Percentiles rank a stretch among this genome's conserved stretches.
Conservation (phyloP, 2,888 invertebrate genomes). For the Toxonevra muliebris region DNA sequence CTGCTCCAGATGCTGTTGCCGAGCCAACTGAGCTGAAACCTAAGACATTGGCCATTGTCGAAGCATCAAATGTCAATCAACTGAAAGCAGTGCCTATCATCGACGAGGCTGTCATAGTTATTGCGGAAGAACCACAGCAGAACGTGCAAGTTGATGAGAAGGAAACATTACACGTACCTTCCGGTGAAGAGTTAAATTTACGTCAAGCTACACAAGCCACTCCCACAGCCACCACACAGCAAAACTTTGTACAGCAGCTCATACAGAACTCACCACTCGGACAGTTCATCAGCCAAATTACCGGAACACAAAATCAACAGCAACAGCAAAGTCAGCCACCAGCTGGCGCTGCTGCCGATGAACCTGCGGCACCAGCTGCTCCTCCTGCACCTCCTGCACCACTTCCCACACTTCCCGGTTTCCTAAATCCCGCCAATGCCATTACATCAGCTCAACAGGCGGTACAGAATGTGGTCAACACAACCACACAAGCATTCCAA, state of each 20-base stretch:
- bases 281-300: slow-evolving; percentile 55
- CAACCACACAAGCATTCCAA: slow-evolving; percentile 56
- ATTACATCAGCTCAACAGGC: slow-evolving; percentile 51
- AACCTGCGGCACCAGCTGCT: slow-evolving; percentile 23
- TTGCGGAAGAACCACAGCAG: neutral
- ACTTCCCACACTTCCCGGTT: slow-evolving; percentile 51
- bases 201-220: slow-evolving; percentile 58
- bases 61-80: neutral
- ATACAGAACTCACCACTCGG: slow-evolving; percentile 59
- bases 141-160: slow-evolving; percentile 23
- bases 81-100: slow-evolving; percentile 2
- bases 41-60: neutral
- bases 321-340: slow-evolving; percentile 22
- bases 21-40: slow-evolving; percentile 9
- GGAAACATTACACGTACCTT: slow-evolving; percentile 16
- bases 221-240: slow-evolving; percentile 50
- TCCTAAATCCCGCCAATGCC: slow-evolving; percentile 51
- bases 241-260: slow-evolving; percentile 57
- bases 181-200: slow-evolving; percentile 27
- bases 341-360: slow-evolving; percentile 39
- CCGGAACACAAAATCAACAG: slow-evolving; percentile 39
- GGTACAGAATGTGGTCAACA: slow-evolving; percentile 52
- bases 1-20: slow-evolving; percentile 7
- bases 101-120: slow-evolving; percentile 11
- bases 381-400: slow-evolving; percentile 37